phyloP scores from a whole-genome alignment of 1,140 invertebrate genomes.

The Helicoverpa zea region DNA sequence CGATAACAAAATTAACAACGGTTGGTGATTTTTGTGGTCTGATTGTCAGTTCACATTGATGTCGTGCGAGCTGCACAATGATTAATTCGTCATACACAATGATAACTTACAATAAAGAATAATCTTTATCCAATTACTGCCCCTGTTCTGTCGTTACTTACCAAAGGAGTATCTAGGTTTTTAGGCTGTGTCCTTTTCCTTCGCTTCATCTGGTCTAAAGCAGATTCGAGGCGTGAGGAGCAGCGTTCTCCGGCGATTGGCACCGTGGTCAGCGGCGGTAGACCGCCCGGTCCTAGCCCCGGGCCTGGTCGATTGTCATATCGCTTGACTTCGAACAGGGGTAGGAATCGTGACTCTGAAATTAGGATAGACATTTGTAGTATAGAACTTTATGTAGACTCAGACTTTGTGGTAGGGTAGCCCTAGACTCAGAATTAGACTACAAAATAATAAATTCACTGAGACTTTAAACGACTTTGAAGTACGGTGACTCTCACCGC shows the following conservation, averaged over 20 bases:
- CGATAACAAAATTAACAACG: no score
- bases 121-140: no score
- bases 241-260: conserved; percentile 82
- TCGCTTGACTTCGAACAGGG: conserved; percentile 77
- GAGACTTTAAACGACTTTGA: no score
- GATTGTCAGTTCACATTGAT: no score
- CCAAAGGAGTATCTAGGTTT: conserved; percentile 79
- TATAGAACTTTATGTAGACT: not conserved
- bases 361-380: conserved; percentile 35
- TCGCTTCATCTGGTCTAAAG: conserved; percentile 86
- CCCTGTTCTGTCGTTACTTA: conserved; percentile 56
- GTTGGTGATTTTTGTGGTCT: no score
- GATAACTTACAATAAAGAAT: no score
- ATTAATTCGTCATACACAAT: no score
- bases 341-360: conserved; percentile 83
- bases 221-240: conserved; percentile 86
- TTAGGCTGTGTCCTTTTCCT: conserved; percentile 87
- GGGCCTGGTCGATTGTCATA: conserved; percentile 67
- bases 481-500: no score
- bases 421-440: no score
- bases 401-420: no score
- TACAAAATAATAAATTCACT: no score
- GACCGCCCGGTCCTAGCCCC: conserved; percentile 59
- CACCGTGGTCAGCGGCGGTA: conserved; percentile 71
- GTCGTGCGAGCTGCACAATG: no score